Percentiles rank a stretch among this genome's conserved stretches.
These are phyloP conservation scores for Cantharis rufa DNA, from an alignment of 2,888 invertebrate species.

Conservation along the genomic window DNA sequence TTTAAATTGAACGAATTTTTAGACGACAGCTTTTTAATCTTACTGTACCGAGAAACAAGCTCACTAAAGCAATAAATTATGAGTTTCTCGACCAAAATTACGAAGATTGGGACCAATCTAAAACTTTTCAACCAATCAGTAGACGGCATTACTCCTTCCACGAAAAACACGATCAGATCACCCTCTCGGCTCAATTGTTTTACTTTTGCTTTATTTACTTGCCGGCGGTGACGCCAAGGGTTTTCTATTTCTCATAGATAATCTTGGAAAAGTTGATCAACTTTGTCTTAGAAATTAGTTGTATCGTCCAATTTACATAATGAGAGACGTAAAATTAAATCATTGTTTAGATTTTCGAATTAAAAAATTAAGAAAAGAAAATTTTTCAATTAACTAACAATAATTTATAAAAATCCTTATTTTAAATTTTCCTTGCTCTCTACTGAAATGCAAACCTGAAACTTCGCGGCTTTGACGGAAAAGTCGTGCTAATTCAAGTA, in stretches of 20 bases:
- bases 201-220: slow-evolving; percentile 46
- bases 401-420: too few relatives aligned
- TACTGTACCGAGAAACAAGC: slow-evolving; percentile 41
- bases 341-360: background rate
- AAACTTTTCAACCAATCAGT: slow-evolving; percentile 54
- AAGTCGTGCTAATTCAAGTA: background rate
- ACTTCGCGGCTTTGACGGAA: background rate
- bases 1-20: slow-evolving; percentile 26
- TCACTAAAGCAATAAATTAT: slow-evolving; percentile 50
- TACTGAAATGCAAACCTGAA: background rate
- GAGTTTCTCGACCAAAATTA: slow-evolving; percentile 54
- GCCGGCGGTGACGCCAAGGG: slow-evolving; percentile 41
- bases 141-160: slow-evolving; percentile 46
- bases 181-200: slow-evolving; percentile 46
- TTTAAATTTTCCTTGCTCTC: background rate
- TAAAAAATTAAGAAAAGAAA: background rate
- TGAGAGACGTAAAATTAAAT: background rate
- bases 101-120: slow-evolving; percentile 54
- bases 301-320: background rate
- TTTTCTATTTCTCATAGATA: slow-evolving; percentile 23
- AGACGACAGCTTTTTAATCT: slow-evolving; percentile 38
- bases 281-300: background rate
- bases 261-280: slow-evolving; percentile 14
- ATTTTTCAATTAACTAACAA: too few relatives aligned
- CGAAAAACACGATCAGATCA: slow-evolving; percentile 34